Evolutionary conservation across 92 coral and sea anemone genomes (phyloP), one percentile per base, ranked within the genome.

Genomic region (Chrysogorgia sp.): DNA sequence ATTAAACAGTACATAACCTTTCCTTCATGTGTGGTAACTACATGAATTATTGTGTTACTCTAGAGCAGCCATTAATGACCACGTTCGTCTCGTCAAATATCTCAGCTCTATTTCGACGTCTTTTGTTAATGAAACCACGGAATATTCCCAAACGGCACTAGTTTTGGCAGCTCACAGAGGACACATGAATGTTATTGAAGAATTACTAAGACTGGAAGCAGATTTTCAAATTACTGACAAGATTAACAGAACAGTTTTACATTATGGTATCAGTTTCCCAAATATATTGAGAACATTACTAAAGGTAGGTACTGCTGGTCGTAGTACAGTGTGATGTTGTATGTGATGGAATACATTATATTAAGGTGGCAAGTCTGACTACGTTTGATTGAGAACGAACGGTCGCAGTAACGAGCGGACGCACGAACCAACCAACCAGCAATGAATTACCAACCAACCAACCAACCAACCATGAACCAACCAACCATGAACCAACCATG

Each of bases 111-210:
- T n/a, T 43, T 67, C 74, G 6, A 37, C 20, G 26, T 19, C 25
- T 19, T 67, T 67, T 37, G 33, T 67, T 29, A 67, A 67, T 32
- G 53, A 67, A 41, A 67, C 55, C n/a, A 67, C 74, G 23, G 53
- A 13, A 2, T 20, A 67, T 41, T 37, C 52, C 7, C 74, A 35
- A 29, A 37, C 74, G 29, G 32, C 74, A 10, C 34, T 67, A 2
- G 56, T 34, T 34, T 48, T 67, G 26, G 74, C 74, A n/a, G 56
- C 56, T n/a, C 74, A 67, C 17, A 19, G 56, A 8, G 74, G 74
- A 25, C 76, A 69, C 45, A 48, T 69, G 20, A 69, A 69, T 2
- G 76, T 69, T 21, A 59, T 69, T 9, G 35, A 69, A 26, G 57
- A 69, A 21, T 69, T 69, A 49, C 61, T 69, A 12, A 33, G 47